Evolutionary conservation across 2,888 invertebrate genomes (phyloP), one percentile per base, ranked within the genome.

Genomic region (Pasiphila rectangulata): DNA sequence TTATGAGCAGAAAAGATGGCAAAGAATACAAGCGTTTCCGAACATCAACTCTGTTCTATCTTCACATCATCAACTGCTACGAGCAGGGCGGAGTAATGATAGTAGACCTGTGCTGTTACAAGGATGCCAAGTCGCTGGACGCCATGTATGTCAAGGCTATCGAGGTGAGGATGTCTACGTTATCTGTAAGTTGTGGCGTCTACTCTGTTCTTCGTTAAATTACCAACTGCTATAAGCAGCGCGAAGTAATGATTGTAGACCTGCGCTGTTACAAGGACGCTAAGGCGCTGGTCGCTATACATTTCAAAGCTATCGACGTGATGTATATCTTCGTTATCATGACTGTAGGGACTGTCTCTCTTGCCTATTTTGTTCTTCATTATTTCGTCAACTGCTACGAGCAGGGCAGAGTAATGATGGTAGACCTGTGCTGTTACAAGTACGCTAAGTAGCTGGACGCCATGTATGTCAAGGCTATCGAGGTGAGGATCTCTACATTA

Each of bases 301-400:
- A n/a, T n/a, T n/a, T n/a, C n/a, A n/a, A n/a, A n/a, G n/a, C n/a
- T n/a, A n/a, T n/a, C n/a, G n/a, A n/a, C n/a, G n/a, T n/a, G n/a
- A n/a, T n/a, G n/a, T n/a, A n/a, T n/a, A n/a, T n/a, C n/a, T n/a
- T n/a, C n/a, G n/a, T n/a, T n/a, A n/a, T n/a, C n/a, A n/a, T n/a
- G n/a, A n/a, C n/a, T n/a, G n/a, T n/a, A n/a, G n/a, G n/a, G n/a
- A n/a, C n/a, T n/a, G n/a, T n/a, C n/a, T n/a, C n/a, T n/a, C n/a
- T n/a, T n/a, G n/a, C n/a, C n/a, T n/a, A 83, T 94, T 0, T 92
- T 97, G 61, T 96, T 96, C 75, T 96, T 66, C 83, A 97, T 1
- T 96, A 97, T 72, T 93, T 96, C 29, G 95, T 96, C 59, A 97
- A 98, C 80, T 92, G 94, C 47, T 98, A 93, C 69, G 97, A 96